Percentiles rank a stretch among this genome's conserved stretches.
Conservation (phyloP, 2,888 invertebrate species). For the Hydrotaea cyrtoneurina region DNA sequence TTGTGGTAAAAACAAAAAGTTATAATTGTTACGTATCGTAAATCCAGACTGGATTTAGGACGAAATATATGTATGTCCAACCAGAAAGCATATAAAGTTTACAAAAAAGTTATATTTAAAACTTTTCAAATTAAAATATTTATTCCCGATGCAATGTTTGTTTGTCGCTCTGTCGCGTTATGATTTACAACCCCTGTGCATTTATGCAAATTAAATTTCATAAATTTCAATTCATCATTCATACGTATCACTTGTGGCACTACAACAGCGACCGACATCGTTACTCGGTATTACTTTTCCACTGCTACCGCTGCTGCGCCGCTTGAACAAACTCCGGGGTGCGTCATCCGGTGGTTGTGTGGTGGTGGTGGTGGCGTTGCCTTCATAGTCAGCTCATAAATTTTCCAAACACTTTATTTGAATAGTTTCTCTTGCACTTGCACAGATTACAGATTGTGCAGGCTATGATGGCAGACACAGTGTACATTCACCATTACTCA, state of each 20-base stretch:
- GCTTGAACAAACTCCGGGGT: conserved; percentile 53
- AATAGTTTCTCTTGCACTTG: conserved; percentile 49
- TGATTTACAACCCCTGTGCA: background rate
- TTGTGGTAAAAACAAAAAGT: background rate
- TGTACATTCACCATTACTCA: conserved; percentile 24
- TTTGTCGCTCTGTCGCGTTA: background rate
- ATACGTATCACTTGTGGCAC: background rate
- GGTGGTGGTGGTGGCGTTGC: conserved; percentile 29
- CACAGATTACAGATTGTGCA: background rate
- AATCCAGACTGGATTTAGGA: background rate
- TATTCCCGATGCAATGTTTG: too few species aligned
- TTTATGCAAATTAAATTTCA: conserved; percentile 18
- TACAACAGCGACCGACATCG: conserved; percentile 39
- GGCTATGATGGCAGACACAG: background rate
- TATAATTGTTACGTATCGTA: background rate
- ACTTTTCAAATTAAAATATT: too few species aligned
- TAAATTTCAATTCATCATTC: background rate
- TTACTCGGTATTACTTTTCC: conserved; percentile 15
- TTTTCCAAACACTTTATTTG: conserved; percentile 66
- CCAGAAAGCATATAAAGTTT: too few species aligned
- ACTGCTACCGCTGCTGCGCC: background rate
- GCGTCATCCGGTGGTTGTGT: conserved; percentile 62
- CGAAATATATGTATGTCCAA: too few species aligned
- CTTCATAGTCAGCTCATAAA: conserved; percentile 54
- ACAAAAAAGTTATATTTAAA: too few species aligned